Conservation (phyloP, 1,140 invertebrate species). For the Bactericera cockerelli region DNA sequence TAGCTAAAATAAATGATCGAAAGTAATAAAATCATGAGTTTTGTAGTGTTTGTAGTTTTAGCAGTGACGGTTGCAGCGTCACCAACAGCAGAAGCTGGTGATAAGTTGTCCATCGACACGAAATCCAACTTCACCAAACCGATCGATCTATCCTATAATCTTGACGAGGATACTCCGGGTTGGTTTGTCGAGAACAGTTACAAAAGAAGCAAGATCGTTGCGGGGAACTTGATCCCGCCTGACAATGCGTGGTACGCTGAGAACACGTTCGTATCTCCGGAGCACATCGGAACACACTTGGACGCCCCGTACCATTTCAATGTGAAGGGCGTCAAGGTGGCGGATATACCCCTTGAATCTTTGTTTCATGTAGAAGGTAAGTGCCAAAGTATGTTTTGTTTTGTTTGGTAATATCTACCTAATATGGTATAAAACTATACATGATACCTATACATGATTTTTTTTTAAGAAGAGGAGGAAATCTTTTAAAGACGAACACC, state of each 20-base stretch:
- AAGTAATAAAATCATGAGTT: too few relatives aligned
- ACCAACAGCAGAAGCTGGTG: too few relatives aligned
- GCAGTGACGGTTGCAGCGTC: too few relatives aligned
- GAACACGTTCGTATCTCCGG: conserved; percentile 35
- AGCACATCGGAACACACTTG: conserved; percentile 34
- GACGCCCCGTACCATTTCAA: conserved; percentile 34
- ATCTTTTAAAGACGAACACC: too few relatives aligned
- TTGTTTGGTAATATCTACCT: too few relatives aligned
- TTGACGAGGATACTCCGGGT: neutral
- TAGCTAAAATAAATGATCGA: too few relatives aligned
- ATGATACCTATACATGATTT: too few relatives aligned
- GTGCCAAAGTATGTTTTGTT: neutral
- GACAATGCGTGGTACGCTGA: conserved; percentile 31
- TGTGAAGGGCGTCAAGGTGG: conserved; percentile 26
- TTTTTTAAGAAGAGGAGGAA: too few relatives aligned
- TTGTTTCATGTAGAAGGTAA: conserved; percentile 28
- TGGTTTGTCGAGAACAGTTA: neutral
- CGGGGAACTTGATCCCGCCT: neutral
- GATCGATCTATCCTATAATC: conserved; percentile 1
- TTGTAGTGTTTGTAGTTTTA: too few relatives aligned
- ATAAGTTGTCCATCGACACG: too few relatives aligned
- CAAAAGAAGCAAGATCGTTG: neutral
- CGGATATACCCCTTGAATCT: conserved; percentile 31
- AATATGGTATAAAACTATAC: too few relatives aligned
- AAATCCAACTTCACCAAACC: conserved; percentile 1